phyloP scores from a whole-genome alignment of 1,140 invertebrate species.

The Choristoneura fumiferana region DNA sequence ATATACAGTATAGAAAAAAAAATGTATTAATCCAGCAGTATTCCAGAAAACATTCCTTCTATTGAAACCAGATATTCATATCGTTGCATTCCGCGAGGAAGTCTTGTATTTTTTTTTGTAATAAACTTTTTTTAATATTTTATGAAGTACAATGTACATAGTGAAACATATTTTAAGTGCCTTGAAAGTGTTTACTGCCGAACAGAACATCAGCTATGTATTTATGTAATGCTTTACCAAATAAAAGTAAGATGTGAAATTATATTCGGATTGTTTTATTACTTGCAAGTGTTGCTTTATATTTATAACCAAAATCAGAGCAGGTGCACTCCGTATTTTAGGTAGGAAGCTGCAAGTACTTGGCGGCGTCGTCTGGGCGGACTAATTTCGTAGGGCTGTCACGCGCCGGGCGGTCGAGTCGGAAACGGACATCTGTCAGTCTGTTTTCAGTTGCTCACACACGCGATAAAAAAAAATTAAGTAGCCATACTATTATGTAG shows the following conservation, averaged over 20 bases:
- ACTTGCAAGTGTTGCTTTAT: too few species aligned
- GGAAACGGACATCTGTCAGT: too few species aligned
- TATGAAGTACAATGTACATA: conserved; percentile 39
- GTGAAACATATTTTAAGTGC: conserved; percentile 35
- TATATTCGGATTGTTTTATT: conserved; percentile 11
- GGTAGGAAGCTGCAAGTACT: too few species aligned
- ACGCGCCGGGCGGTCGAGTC: too few species aligned
- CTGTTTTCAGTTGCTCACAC: too few species aligned
- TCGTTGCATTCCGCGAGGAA: conserved; percentile 13
- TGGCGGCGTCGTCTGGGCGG: too few species aligned
- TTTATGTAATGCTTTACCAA: conserved; percentile 59
- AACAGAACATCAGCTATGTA: conserved; percentile 48
- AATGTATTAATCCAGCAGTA: conserved; percentile 40
- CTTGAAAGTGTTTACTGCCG: conserved; percentile 46
- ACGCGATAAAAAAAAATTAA: too few species aligned
- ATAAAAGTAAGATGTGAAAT: conserved; percentile 49
- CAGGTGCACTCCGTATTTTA: too few species aligned
- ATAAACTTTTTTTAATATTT: conserved; percentile 39
- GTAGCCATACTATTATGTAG: too few species aligned
- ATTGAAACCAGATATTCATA: neutral
- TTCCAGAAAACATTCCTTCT: conserved; percentile 45
- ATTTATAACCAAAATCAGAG: too few species aligned
- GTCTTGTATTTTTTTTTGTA: conserved; percentile 26
- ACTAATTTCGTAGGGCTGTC: too few species aligned
- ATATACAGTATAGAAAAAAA: conserved; percentile 32